Evolutionary conservation across 2,113 vertebrate species (phyloP).

Genomic region (Rousettus leschenaultii): DNA sequence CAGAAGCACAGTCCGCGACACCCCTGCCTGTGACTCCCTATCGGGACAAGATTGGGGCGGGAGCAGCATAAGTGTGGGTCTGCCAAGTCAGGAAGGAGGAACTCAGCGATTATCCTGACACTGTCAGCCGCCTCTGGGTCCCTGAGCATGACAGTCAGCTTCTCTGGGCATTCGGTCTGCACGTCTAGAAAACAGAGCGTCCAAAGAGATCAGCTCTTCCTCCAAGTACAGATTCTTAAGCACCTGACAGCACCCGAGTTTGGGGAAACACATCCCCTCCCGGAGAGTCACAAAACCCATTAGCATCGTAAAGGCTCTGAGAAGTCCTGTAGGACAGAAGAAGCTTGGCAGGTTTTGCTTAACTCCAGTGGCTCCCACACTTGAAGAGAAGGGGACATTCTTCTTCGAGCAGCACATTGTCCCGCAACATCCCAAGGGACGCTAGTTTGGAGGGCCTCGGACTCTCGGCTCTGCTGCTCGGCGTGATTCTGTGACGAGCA

Average conservation of each 20-base stretch:
- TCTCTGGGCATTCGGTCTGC: not conserved
- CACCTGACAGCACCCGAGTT: not conserved
- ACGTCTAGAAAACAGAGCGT: not conserved
- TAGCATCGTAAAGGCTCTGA: not conserved
- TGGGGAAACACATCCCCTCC: too few species aligned
- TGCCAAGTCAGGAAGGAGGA: not conserved
- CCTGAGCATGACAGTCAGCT: not conserved
- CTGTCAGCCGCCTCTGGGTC: not conserved
- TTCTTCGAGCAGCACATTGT: not conserved
- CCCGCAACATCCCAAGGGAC: not conserved
- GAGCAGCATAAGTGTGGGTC: not conserved
- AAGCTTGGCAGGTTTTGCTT: not conserved
- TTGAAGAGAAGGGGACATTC: not conserved
- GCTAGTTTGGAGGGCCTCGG: not conserved
- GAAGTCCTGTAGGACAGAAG: not conserved
- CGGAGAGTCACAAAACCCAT: not conserved
- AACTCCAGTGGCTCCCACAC: not conserved
- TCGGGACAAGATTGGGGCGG: not conserved
- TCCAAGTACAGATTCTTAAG: not conserved
- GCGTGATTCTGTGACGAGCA: rapidly evolving
- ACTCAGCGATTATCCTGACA: too few species aligned
- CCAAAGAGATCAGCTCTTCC: not conserved
- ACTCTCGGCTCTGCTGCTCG: not conserved
- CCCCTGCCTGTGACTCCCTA: not conserved
- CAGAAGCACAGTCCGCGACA: not conserved